Conservation (phyloP, 2,888 invertebrate genomes). For the Patella ulyssiponensis region DNA sequence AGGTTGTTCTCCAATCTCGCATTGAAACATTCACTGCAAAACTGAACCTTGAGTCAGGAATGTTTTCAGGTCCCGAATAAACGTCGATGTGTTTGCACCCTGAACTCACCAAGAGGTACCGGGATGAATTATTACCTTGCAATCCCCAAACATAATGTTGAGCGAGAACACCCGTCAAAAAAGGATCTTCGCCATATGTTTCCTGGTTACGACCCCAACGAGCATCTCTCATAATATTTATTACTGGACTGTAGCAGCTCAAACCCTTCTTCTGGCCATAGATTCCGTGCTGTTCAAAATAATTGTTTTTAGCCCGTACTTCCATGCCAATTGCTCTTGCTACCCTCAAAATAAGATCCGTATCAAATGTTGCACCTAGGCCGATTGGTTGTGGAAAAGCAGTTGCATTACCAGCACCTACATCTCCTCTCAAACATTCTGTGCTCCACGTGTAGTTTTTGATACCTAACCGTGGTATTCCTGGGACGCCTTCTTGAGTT, state of each 20-base stretch:
- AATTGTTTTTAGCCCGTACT: constrained; percentile 27
- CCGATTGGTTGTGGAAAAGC: constrained; percentile 62
- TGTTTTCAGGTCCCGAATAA: constrained; percentile 65
- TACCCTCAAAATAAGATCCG: constrained; percentile 19
- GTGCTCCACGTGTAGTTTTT: constrained; percentile 56
- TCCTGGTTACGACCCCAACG: constrained; percentile 63
- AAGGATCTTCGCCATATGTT: constrained; percentile 66
- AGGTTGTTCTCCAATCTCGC: constrained; percentile 59
- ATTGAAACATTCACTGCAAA: constrained; percentile 54
- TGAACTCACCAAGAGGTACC: constrained; percentile 55
- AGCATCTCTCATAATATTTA: constrained; percentile 61
- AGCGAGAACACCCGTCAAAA: constrained; percentile 50
- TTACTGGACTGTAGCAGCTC: constrained; percentile 58
- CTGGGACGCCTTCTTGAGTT: constrained; percentile 42
- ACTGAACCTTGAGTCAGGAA: constrained; percentile 47
- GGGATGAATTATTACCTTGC: constrained; percentile 50
- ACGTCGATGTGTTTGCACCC: constrained; percentile 67
- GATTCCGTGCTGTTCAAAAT: constrained; percentile 26
- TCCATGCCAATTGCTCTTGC: constrained; percentile 26
- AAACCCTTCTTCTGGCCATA: constrained; percentile 47
- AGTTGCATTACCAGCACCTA: constrained; percentile 51
- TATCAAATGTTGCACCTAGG: constrained; percentile 57
- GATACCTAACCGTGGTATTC: constrained; percentile 56
- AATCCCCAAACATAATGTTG: constrained; percentile 56
- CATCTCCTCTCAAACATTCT: constrained; percentile 62